A percentile compares a stretch with the other conserved stretches of the same genome.
Conservation (phyloP, 2,113 vertebrate genomes). For the Polyodon spathula region DNA sequence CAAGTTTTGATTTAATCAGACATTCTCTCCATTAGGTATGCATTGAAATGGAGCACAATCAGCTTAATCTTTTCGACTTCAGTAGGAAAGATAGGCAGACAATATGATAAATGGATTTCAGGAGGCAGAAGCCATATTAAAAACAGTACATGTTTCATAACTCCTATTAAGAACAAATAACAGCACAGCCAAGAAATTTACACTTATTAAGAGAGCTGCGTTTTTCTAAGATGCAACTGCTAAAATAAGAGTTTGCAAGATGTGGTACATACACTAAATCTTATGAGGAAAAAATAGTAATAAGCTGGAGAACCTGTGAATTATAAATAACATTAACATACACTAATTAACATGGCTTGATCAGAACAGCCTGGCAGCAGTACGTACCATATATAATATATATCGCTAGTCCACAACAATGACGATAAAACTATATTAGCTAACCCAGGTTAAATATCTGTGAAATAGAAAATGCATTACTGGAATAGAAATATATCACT, state of each 20-base stretch:
- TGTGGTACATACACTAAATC: too few species aligned
- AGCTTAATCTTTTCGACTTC: slow-evolving; percentile 2
- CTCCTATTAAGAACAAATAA: slow-evolving; percentile 4
- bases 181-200: background rate
- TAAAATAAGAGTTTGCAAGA: background rate
- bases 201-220: background rate
- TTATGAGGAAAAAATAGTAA: too few species aligned
- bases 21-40: background rate
- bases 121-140: background rate
- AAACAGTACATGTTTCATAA: slow-evolving; percentile 1
- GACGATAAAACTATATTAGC: too few species aligned
- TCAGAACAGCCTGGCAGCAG: too few species aligned
- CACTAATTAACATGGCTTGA: too few species aligned
- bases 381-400: too few species aligned
- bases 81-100: background rate
- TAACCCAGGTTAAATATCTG: too few species aligned
- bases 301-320: too few species aligned
- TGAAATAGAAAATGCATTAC: too few species aligned
- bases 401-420: too few species aligned
- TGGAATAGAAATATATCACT: too few species aligned
- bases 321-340: too few species aligned
- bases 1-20: background rate
- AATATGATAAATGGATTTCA: background rate
- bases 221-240: background rate
- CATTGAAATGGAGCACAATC: background rate